Evolutionary conservation across 2,888 invertebrate genomes (phyloP), one percentile per base, ranked within the genome.

Genomic region (Agonopterix alstromeriana): DNA sequence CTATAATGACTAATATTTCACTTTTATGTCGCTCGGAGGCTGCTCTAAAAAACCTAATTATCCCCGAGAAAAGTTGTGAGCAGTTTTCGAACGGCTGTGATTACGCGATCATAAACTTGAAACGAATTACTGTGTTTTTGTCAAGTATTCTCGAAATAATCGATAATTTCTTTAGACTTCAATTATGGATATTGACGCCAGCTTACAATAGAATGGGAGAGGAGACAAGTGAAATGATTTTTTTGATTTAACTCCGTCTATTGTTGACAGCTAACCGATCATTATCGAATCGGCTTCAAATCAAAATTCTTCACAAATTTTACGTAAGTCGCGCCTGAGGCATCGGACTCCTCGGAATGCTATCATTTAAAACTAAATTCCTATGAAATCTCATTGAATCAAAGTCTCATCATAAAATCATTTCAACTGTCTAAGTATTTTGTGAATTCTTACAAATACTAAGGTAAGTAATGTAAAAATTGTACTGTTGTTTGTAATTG

Each of bases 41-140:
- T 58, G 55, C 55, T 68, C 61, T 66, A 63, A 64, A 62, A 70
- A 75, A 68, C 54, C 61, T 71, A 74, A 77, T 77, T 74, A 72
- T 65, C 58, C 58, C 53, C 45, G 57, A 61, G 54, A 65, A 49
- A 49, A 49, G 46, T 46, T 46, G 45, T 8, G 36, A 63, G 57
- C 53, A 51, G 12, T 52, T 52, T 56, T 43, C 58, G 42, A 56
- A 58, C 58, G 48, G 56, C 70, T 63, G 60, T 76, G 61, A 75
- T 78, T 77, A 79, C 65, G 56, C 48, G 66, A 62, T 70, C 74
- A 68, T 77, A 73, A 78, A 78, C 59, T 64, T 58, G 51, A 55
- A 50, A 57, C 51, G 56, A 65, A 72, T 76, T 58, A 72, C 68
- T 58, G 65, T 66, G 57, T 67, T 77, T 72, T 71, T 67, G 61